Percentiles rank a stretch among this genome's conserved stretches.
phyloP scores from a whole-genome alignment of 2,888 invertebrate species.

The Selenia dentaria region DNA sequence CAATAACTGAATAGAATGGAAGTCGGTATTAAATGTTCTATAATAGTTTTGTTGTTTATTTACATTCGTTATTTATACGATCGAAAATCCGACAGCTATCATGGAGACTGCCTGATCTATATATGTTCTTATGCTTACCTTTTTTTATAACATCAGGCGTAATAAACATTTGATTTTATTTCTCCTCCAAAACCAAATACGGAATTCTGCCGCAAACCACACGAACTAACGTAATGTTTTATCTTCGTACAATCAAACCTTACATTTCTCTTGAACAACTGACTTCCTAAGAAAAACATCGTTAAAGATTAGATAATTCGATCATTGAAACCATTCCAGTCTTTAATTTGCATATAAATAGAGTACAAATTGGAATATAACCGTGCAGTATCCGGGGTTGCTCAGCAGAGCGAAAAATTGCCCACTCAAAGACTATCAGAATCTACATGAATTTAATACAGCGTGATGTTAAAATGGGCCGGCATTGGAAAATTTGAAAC shows the following conservation, averaged over 20 bases:
- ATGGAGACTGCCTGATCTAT: too few relatives aligned
- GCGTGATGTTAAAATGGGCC: too few relatives aligned
- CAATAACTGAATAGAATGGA: too few relatives aligned
- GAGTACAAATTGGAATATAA: slow-evolving; percentile 20
- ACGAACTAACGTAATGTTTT: slow-evolving; percentile 4
- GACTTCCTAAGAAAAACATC: slow-evolving; percentile 23
- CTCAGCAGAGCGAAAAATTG: slow-evolving; percentile 37
- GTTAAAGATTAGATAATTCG: slow-evolving; percentile 33
- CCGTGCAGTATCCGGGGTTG: slow-evolving; percentile 23
- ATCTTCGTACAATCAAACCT: slow-evolving; percentile 3
- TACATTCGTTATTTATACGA: too few relatives aligned
- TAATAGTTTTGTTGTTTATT: too few relatives aligned
- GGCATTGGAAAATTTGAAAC: too few relatives aligned
- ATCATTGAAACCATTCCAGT: slow-evolving; percentile 26
- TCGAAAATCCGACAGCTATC: too few relatives aligned
- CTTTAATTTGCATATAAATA: slow-evolving; percentile 29
- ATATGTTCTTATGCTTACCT: too few relatives aligned
- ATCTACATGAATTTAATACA: slow-evolving; percentile 4
- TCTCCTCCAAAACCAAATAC: too few relatives aligned
- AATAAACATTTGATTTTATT: too few relatives aligned
- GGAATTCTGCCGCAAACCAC: not conserved
- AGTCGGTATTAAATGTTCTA: too few relatives aligned
- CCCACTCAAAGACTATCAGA: slow-evolving; percentile 3
- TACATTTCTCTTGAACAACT: slow-evolving; percentile 13
- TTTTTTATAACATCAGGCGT: too few relatives aligned